Evolutionary conservation across 2,797 vertebrate genomes (phyloP), one percentile per base, ranked within the genome.

Genomic region (Coracias cyanogaster): DNA sequence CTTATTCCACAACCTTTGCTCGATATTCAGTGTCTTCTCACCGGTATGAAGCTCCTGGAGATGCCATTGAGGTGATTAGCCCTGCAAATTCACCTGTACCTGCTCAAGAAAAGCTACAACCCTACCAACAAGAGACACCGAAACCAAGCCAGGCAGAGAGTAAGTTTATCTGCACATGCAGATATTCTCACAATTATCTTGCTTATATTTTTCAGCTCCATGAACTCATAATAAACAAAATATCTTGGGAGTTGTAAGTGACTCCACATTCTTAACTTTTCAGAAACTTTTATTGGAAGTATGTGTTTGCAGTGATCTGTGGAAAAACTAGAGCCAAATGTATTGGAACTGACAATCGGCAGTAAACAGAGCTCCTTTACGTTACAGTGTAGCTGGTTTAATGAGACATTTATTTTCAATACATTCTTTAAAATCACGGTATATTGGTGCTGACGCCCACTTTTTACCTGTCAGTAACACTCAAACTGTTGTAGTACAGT

Each of bases 11-110:
- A 57, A 89, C n/a, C 67, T 93, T 46, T 93, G 90, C 74, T 96
- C 96, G 37, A 84, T 86, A 52, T 25, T 65, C 84, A 98, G 99
- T 99, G 95, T 98, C 99, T 76, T 99, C 99, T 67, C 99, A 97
- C 96, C 99, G 99, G 45, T 99, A 99, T 90, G 99, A 99, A 82
- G 97, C 98, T 93, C 94, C 98, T 77, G 98, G 98, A 87, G 99
- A 99, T 92, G 98, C 99, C 84, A 99, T 99, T 65, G 99, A 99
- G 97, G 99, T 99, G 93, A 99, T 99, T 66, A 99, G 99, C 93
- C 99, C 99, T 69, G 99, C 99, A 87, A 98, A 97, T 97, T 99
- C 99, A 22, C 99, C 99, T 25, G 98, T 98, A 49, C 99, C 98
- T 16, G 74, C 98, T 86, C 99, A 99, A 95, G 99, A 99, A 86